Conservation (phyloP, 2,888 invertebrate genomes). For the Hedya salicella region DNA sequence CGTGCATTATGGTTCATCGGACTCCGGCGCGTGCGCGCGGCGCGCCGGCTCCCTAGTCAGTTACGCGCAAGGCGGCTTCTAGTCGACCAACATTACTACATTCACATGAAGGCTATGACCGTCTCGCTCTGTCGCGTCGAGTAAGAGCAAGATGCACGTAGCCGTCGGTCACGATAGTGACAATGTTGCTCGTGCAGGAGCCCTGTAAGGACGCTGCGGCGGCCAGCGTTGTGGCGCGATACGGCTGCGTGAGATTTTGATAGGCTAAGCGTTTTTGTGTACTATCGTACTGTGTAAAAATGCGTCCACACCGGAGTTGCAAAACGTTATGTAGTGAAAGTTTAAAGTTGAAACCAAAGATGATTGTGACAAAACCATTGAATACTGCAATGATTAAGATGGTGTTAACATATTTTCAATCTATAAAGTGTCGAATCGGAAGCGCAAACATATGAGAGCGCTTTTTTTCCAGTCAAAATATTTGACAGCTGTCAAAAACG, state of each 20-base stretch:
- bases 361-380: background rate
- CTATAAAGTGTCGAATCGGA: too few species aligned
- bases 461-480: too few species aligned
- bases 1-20: conserved; percentile 4
- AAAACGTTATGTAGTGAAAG: background rate
- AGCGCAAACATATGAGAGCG: too few species aligned
- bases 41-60: conserved; percentile 21
- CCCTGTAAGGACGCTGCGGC: background rate
- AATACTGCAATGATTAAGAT: background rate
- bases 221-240: background rate
- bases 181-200: background rate
- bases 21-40: conserved; percentile 6
- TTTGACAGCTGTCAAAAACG: too few species aligned
- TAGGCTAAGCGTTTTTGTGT: background rate
- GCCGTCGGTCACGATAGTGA: too few species aligned
- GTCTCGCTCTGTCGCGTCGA: background rate
- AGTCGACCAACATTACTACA: background rate
- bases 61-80: conserved; percentile 8
- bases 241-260: background rate
- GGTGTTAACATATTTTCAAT: too few species aligned
- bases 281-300: background rate
- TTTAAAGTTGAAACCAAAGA: background rate
- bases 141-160: background rate
- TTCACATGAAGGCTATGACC: too few species aligned
- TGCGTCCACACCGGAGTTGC: background rate